These are phyloP conservation scores for Steatornis caripensis DNA, from an alignment of 2,113 vertebrate species.

Conservation along the genomic window DNA sequence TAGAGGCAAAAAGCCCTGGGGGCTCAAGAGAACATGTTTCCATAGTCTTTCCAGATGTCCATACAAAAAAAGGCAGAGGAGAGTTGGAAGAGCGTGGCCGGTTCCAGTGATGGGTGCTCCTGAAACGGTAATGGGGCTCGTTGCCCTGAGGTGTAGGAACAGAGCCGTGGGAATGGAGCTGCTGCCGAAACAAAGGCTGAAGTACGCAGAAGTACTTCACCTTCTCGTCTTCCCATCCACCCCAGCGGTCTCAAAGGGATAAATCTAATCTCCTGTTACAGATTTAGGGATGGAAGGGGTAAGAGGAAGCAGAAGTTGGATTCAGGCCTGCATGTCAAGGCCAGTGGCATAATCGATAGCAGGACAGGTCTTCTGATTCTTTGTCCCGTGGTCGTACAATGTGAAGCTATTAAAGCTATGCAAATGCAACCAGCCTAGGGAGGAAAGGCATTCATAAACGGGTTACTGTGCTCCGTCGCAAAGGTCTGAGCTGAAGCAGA, in stretches of 20 bases:
- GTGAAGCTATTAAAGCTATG: not conserved
- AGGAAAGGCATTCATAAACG: not conserved
- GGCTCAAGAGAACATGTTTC: not conserved
- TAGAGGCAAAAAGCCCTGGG: slow-evolving; percentile 37
- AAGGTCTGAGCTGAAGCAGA: not conserved
- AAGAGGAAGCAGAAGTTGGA: not conserved
- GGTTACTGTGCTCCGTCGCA: not conserved
- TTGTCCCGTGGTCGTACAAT: not conserved
- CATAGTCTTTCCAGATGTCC: slow-evolving; percentile 2
- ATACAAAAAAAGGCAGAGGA: not conserved
- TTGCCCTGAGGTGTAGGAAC: not conserved
- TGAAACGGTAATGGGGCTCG: not conserved
- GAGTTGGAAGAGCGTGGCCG: not conserved
- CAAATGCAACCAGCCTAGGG: not conserved
- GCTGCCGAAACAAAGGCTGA: fast-evolving
- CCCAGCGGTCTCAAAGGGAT: not conserved
- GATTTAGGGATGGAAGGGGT: not conserved
- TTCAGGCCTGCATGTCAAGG: not conserved
- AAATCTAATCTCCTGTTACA: not conserved
- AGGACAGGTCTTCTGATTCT: not conserved
- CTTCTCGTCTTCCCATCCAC: not conserved
- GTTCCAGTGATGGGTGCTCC: not conserved
- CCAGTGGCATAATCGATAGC: not conserved
- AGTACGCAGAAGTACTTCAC: not conserved
- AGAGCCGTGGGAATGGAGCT: not conserved